Conservation (phyloP, 2,888 invertebrate genomes). For the Drosophila gaucha region DNA sequence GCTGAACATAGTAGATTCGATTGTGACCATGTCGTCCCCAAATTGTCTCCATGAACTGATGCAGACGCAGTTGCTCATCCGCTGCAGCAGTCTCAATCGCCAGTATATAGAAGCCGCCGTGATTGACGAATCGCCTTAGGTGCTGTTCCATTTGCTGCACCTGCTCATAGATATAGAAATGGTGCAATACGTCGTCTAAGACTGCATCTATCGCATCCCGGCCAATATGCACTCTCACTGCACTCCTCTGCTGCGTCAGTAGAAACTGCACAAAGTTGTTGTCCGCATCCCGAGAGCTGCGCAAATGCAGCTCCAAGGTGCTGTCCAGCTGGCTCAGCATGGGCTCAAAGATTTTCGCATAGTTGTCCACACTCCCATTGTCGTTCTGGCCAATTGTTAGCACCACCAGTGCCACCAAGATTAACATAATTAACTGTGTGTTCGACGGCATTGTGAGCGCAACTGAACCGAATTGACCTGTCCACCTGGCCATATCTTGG, state of each 20-base stretch:
- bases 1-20: slow-evolving; percentile 70
- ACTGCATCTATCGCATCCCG: neutral
- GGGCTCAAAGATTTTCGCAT: slow-evolving; percentile 20
- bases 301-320: slow-evolving; percentile 65
- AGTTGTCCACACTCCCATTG: slow-evolving; percentile 7
- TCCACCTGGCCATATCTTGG: slow-evolving; percentile 19
- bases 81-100: slow-evolving; percentile 30
- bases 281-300: slow-evolving; percentile 33
- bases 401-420: slow-evolving; percentile 24
- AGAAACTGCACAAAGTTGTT: slow-evolving; percentile 58
- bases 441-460: slow-evolving; percentile 47
- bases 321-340: slow-evolving; percentile 53
- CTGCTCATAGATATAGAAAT: slow-evolving; percentile 37
- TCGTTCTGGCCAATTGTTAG: slow-evolving; percentile 16
- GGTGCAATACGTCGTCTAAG: slow-evolving; percentile 30
- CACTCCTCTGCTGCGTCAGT: slow-evolving; percentile 44
- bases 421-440: slow-evolving; percentile 57
- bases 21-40: slow-evolving; percentile 71
- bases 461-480: slow-evolving; percentile 53
- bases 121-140: slow-evolving; percentile 6
- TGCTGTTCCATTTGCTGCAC: slow-evolving; percentile 16
- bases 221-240: slow-evolving; percentile 41
- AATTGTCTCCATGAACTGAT: slow-evolving; percentile 44
- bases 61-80: slow-evolving; percentile 18
- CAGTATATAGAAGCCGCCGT: slow-evolving; percentile 50